Conservation (phyloP, 2,888 invertebrate genomes). For the Agriotes lineatus region DNA sequence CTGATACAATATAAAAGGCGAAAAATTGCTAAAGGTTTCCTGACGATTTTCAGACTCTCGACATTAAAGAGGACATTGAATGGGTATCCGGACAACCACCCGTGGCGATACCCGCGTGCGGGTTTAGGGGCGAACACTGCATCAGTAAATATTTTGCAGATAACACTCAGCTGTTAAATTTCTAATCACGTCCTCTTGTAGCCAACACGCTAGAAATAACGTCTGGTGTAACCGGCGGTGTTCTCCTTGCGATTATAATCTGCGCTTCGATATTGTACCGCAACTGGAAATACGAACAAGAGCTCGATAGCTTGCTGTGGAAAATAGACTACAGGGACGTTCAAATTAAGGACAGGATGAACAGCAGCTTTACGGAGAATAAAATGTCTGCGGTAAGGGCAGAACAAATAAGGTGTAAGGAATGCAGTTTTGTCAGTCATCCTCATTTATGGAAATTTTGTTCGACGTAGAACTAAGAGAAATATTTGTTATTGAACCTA, state of each 20-base stretch:
- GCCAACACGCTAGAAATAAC: conserved; percentile 88
- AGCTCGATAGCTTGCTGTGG: conserved; percentile 92
- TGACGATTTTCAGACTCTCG: conserved; percentile 67
- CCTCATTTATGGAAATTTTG: too few relatives aligned
- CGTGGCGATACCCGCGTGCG: conserved; percentile 88
- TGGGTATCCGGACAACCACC: conserved; percentile 86
- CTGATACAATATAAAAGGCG: too few relatives aligned
- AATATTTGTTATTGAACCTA: too few relatives aligned
- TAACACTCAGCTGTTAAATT: too few relatives aligned
- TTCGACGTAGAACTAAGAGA: too few relatives aligned
- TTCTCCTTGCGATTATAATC: conserved; percentile 77
- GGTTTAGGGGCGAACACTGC: conserved; percentile 92
- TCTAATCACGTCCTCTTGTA: too few relatives aligned
- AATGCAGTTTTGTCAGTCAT: too few relatives aligned
- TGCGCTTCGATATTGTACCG: conserved; percentile 85
- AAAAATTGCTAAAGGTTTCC: too few relatives aligned
- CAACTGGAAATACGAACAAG: conserved; percentile 95
- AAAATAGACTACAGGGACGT: conserved; percentile 94
- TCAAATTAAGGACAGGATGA: conserved; percentile 76
- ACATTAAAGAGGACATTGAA: conserved; percentile 77
- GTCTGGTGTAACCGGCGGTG: conserved; percentile 83
- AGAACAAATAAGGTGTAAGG: too few relatives aligned
- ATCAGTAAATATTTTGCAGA: conserved; percentile 90
- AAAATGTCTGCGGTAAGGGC: conserved; percentile 63
- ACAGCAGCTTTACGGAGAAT: conserved; percentile 61